A percentile compares a stretch with the other conserved stretches of the same genome.
phyloP scores from a whole-genome alignment of 2,113 vertebrate species.

The Casuarius casuarius region DNA sequence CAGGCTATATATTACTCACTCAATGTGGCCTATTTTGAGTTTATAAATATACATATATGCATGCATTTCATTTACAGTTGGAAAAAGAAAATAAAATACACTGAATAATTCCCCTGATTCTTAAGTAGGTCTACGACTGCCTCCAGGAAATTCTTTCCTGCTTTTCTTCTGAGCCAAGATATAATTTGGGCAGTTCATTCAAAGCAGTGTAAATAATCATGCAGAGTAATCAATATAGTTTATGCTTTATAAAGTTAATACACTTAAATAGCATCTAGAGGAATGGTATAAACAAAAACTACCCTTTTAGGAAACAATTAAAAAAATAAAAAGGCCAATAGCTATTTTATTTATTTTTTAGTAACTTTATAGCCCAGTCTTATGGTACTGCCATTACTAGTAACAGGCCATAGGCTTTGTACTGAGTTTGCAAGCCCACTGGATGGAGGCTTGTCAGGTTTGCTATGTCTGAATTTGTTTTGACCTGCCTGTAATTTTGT shows the following conservation, averaged over 20 bases:
- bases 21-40: not conserved
- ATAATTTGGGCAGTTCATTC: not conserved
- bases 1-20: not conserved
- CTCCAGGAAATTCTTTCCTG: not conserved
- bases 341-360: not conserved
- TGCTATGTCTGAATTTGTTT: not conserved
- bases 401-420: not conserved
- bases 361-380: not conserved
- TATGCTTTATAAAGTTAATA: not conserved
- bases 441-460: not conserved
- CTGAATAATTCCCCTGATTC: not conserved
- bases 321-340: not conserved
- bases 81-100: not conserved
- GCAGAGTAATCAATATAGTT: not conserved
- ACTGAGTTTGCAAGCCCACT: not conserved
- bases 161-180: not conserved
- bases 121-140: constrained; percentile 40
- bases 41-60: not conserved
- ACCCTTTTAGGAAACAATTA: not conserved
- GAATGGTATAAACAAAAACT: not conserved
- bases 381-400: not conserved
- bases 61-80: not conserved
- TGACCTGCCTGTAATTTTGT: not conserved
- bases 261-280: not conserved
- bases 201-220: not conserved